Percentiles rank a stretch among this genome's conserved stretches.
phyloP scores from a whole-genome alignment of 2,113 vertebrate genomes.

The Pristiophorus japonicus region DNA sequence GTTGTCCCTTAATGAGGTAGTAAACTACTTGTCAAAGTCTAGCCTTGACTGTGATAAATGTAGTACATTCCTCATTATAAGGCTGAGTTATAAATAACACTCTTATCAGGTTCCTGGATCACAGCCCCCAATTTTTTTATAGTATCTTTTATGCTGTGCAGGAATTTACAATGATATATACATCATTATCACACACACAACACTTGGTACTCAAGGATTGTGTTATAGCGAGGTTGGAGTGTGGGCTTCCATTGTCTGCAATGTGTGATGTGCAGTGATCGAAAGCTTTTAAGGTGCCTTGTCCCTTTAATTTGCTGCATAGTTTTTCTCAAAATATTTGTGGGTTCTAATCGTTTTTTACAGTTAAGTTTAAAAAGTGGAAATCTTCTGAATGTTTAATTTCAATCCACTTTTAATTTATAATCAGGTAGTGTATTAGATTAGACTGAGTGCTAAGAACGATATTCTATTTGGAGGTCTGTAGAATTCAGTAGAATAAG shows the following conservation, averaged over 20 bases:
- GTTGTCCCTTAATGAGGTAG: not conserved
- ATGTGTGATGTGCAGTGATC: not conserved
- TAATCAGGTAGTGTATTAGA: not conserved
- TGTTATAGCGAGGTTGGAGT: not conserved
- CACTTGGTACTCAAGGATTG: not conserved
- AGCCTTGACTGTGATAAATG: not conserved
- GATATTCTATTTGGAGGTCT: not conserved
- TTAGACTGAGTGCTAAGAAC: not conserved
- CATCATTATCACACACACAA: not conserved
- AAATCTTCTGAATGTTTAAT: not conserved
- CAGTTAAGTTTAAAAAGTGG: not conserved
- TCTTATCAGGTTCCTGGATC: not conserved
- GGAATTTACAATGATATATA: not conserved
- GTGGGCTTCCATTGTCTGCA: not conserved
- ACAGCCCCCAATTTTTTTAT: not conserved
- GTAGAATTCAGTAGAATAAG: no score
- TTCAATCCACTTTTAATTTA: not conserved
- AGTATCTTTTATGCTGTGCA: not conserved
- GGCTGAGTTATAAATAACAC: not conserved
- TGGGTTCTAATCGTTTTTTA: not conserved
- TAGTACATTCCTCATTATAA: not conserved
- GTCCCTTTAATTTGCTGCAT: not conserved
- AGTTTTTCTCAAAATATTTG: not conserved
- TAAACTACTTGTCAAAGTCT: not conserved
- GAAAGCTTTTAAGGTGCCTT: not conserved